Percentiles rank a stretch among this genome's conserved stretches.
Conservation (phyloP, 2,113 vertebrate genomes). For the Apteryx owenii region DNA sequence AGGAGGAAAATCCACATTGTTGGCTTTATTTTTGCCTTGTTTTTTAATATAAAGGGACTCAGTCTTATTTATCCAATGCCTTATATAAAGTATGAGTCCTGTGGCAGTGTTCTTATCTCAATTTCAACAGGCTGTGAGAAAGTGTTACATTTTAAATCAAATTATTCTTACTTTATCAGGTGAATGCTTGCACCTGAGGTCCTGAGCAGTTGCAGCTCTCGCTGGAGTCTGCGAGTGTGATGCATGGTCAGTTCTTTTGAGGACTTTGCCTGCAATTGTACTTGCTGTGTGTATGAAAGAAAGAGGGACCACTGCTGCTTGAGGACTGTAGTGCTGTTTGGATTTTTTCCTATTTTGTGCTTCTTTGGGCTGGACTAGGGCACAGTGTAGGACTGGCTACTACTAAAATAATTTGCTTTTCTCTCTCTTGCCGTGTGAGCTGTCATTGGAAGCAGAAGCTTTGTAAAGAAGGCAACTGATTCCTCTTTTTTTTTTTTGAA, state of each 20-base stretch:
- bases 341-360: background rate
- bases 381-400: accelerated
- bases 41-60: background rate
- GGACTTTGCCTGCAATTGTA: accelerated
- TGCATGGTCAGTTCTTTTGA: background rate
- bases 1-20: background rate
- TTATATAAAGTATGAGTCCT: background rate
- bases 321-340: background rate
- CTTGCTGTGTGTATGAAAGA: accelerated
- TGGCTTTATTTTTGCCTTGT: background rate
- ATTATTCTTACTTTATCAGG: background rate
- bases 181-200: background rate
- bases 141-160: background rate
- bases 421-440: accelerated
- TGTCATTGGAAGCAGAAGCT: background rate
- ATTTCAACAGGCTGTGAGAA: background rate
- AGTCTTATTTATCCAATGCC: background rate
- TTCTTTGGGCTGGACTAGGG: background rate
- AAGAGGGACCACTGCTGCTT: accelerated
- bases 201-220: background rate
- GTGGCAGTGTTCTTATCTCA: background rate
- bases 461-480: background rate
- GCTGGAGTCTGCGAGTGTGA: accelerated
- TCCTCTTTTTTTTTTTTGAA: background rate
- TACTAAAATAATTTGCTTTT: background rate